Conservation (phyloP, 2,888 invertebrate species). For the Epirrhoe tristata region DNA sequence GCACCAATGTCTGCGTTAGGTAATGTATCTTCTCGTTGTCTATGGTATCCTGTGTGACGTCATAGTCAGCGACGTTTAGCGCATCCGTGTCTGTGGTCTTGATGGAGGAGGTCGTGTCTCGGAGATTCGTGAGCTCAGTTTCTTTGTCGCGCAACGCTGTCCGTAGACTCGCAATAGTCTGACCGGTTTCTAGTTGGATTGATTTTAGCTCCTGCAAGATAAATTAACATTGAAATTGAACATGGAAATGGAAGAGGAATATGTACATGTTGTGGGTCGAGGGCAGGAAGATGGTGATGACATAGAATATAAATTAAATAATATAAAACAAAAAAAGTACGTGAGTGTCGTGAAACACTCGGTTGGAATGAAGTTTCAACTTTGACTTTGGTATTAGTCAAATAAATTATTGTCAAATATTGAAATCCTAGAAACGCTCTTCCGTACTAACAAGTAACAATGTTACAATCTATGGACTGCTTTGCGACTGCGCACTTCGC, state of each 20-base stretch:
- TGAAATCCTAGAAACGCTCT: too few species aligned
- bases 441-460: too few species aligned
- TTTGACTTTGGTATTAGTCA: too few species aligned
- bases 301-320: too few species aligned
- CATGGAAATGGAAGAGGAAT: background rate
- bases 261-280: background rate
- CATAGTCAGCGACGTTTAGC: constrained; percentile 77
- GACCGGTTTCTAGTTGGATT: constrained; percentile 64
- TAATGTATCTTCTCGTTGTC: constrained; percentile 80
- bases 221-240: background rate
- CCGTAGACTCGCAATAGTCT: constrained; percentile 67
- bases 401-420: too few species aligned
- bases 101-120: constrained; percentile 53
- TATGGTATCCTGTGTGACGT: constrained; percentile 59
- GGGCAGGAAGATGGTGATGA: too few species aligned
- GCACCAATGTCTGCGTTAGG: constrained; percentile 93
- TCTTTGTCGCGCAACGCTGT: constrained; percentile 67
- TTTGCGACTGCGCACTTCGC: too few species aligned
- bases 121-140: constrained; percentile 59
- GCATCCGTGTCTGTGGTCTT: constrained; percentile 64
- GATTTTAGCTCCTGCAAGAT: constrained; percentile 66
- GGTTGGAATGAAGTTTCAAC: too few species aligned
- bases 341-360: too few species aligned
- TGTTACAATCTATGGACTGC: too few species aligned
- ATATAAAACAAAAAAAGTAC: too few species aligned